Conservation (phyloP, 2,113 vertebrate genomes). For the Theristicus caerulescens region DNA sequence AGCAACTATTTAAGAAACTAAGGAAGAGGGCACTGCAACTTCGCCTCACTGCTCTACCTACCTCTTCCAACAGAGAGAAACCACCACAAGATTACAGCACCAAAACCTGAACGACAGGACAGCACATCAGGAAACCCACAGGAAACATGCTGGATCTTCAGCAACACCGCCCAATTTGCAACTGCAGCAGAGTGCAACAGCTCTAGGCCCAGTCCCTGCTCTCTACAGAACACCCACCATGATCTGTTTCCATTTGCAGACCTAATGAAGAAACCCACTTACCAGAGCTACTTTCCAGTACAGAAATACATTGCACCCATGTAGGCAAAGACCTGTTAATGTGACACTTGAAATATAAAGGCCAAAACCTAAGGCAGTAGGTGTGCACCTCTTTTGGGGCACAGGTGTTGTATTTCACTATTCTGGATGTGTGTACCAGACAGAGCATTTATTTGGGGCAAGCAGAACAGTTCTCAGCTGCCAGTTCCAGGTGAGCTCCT, state of each 20-base stretch:
- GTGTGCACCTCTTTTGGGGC: not conserved
- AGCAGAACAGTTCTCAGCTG: not conserved
- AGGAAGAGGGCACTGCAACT: not conserved
- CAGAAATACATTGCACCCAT: not conserved
- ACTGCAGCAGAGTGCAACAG: not conserved
- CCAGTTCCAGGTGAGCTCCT: not conserved
- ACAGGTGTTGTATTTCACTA: not conserved
- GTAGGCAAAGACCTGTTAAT: not conserved
- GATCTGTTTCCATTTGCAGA: not conserved
- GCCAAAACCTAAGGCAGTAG: not conserved
- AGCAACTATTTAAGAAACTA: not conserved
- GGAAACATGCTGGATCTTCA: not conserved
- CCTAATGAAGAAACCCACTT: not conserved
- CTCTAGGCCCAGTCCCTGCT: not conserved
- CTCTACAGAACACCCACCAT: not conserved
- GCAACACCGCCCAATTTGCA: not conserved
- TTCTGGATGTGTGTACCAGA: not conserved
- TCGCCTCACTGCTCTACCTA: not conserved
- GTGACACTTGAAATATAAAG: not conserved
- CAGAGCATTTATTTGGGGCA: not conserved
- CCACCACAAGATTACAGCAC: not conserved
- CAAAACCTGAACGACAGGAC: not conserved
- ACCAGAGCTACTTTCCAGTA: not conserved
- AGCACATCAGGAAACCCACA: not conserved
- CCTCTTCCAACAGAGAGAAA: not conserved